phyloP scores from a whole-genome alignment of 2,888 invertebrate species.

The Caenorhabditis sp. region DNA sequence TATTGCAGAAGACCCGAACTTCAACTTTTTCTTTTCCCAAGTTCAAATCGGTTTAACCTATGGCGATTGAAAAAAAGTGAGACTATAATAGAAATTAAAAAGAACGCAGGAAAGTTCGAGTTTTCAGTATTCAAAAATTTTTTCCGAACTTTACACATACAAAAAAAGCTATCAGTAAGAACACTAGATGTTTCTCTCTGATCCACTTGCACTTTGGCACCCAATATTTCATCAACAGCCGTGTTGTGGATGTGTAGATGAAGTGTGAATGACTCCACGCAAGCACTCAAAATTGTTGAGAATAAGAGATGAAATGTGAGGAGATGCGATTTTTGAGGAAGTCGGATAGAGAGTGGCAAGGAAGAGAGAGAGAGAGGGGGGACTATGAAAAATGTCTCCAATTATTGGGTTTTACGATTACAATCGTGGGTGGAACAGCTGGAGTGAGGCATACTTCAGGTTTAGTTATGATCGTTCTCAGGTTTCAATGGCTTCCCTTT shows the following conservation, averaged over 20 bases:
- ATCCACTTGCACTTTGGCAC: constrained; percentile 39
- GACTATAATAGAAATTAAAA: neutral
- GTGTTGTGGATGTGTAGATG: constrained; percentile 29
- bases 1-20: neutral
- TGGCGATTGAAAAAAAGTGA: neutral
- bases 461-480: constrained; percentile 33
- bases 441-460: too few species aligned
- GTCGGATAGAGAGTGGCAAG: constrained; percentile 3
- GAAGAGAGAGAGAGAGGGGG: neutral
- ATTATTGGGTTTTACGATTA: constrained; percentile 62
- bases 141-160: too few species aligned
- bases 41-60: constrained; percentile 51
- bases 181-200: too few species aligned
- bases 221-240: constrained; percentile 46
- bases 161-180: neutral
- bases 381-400: constrained; percentile 56
- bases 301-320: constrained; percentile 30
- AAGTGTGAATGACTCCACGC: constrained; percentile 38
- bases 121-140: too few species aligned
- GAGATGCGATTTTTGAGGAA: constrained; percentile 18
- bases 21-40: constrained; percentile 10
- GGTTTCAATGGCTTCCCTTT: constrained; percentile 25
- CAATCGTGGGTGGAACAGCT: constrained; percentile 51
- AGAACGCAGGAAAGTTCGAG: neutral
- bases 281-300: constrained; percentile 3